Evolutionary conservation across 1,140 invertebrate genomes (phyloP), one percentile per base, ranked within the genome.

Genomic region (Atta colombica): DNA sequence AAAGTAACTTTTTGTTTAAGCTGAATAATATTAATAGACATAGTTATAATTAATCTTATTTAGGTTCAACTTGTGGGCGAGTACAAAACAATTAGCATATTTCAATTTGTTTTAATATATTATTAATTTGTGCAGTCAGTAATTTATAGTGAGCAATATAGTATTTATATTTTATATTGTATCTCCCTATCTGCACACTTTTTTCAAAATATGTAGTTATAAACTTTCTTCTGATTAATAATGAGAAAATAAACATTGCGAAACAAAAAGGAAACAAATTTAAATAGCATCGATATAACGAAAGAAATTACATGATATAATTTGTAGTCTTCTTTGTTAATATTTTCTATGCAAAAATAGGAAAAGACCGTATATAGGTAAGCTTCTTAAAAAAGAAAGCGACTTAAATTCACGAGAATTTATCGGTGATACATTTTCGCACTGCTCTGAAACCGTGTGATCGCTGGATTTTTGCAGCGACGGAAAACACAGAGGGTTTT

Each of bases 351-450:
- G 25, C 28, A 16, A 45, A 69, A 71, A 45, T 61, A 31, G 18
- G 14, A 14, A 8, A 6, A 60, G 16, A 58, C 8, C n/a, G 39
- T 16, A 28, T 12, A 10, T 21, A 81, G 51, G 16, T 55, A 71
- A 81, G 16, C 16, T n/a, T 8, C 35, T 6, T 1, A 49, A 55
- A 53, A 55, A 25, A 69, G 35, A 14, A 71, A 71, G n/a, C 75
- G 18, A 75, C 45, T 69, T 63, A 51, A 77, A 75, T 35, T 49
- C 35, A 49, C 10, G 55, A 63, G 53, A 89, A 90, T 90, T 89
- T 90, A 90, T 89, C 78, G 87, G 61, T 72, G 84, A 89, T 89
- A 77, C 75, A 82, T 90, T 75, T 49, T 45, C 25, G 31, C 65
- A 3, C 28, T 31, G 28, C 21, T 25, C 14, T 25, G 35, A n/a